phyloP scores from a whole-genome alignment of 2,797 vertebrate species.

The Synaphobranchus kaupii region DNA sequence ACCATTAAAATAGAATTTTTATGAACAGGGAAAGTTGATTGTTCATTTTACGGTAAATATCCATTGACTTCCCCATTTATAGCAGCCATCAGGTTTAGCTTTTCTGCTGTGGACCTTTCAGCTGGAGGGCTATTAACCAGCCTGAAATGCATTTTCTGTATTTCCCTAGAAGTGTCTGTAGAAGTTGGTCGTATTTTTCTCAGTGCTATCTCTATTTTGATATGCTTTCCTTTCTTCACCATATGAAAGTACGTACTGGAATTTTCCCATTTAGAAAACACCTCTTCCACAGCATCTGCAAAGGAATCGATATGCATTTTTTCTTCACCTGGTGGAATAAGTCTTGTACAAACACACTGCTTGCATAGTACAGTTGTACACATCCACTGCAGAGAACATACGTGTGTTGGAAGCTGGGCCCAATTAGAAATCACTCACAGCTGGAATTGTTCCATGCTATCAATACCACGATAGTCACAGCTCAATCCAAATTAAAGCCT shows the following conservation, averaged over 20 bases:
- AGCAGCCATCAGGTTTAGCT: background rate
- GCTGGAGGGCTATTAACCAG: background rate
- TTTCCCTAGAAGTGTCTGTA: too few species aligned
- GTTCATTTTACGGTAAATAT: background rate
- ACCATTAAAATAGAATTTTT: background rate
- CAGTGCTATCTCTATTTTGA: background rate
- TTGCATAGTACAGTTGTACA: background rate
- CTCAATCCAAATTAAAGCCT: background rate
- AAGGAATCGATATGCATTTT: background rate
- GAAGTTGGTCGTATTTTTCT: background rate
- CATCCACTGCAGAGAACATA: background rate
- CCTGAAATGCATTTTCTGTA: background rate
- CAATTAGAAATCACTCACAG: slow-evolving; percentile 6
- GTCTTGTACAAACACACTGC: background rate
- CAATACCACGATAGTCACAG: background rate
- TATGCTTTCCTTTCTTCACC: background rate
- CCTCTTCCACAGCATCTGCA: background rate
- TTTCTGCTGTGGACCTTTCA: background rate
- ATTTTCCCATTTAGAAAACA: background rate
- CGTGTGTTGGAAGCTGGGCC: background rate
- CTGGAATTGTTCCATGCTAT: background rate
- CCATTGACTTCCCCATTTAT: background rate
- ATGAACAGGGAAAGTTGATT: background rate
- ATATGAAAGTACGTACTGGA: background rate
- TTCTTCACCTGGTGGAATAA: background rate